Evolutionary conservation across 2,113 vertebrate genomes (phyloP).

Genomic region (Labrus mixtus): DNA sequence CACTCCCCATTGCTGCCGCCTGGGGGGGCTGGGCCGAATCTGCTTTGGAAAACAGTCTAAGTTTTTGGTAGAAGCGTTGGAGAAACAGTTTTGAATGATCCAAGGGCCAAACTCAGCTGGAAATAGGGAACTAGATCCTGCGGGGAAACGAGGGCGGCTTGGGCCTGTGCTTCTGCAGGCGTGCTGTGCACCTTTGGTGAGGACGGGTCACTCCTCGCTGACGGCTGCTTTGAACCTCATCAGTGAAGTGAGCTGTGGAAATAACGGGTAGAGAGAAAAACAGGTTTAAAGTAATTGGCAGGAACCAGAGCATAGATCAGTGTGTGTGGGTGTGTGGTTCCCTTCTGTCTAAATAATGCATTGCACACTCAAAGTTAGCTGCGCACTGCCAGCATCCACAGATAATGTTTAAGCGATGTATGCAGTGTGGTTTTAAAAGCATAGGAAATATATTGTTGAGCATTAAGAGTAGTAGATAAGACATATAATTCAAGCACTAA

Average conservation of each 20-base stretch:
- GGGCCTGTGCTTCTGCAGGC: constrained; percentile 38
- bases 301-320: constrained; percentile 60
- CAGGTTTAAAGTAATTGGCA: constrained; percentile 62
- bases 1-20: constrained; percentile 94
- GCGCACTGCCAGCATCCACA: constrained; percentile 8
- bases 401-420: not conserved
- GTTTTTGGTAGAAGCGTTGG: constrained; percentile 97
- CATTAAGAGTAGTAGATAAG: constrained; percentile 10
- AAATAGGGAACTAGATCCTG: constrained; percentile 68
- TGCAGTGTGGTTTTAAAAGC: not conserved
- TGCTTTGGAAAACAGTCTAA: constrained; percentile 98
- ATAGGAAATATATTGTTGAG: constrained; percentile 2
- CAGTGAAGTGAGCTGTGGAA: constrained; percentile 73
- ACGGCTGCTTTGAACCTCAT: constrained; percentile 81
- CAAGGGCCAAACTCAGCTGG: constrained; percentile 80
- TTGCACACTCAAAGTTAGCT: constrained; percentile 26
- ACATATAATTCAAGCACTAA: constrained; percentile 20
- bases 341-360: constrained; percentile 71
- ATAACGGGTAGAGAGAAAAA: constrained; percentile 60
- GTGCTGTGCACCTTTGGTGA: constrained; percentile 37
- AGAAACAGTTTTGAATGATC: constrained; percentile 98
- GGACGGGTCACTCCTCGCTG: constrained; percentile 79
- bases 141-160: not conserved
- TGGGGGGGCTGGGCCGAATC: constrained; percentile 88
- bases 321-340: constrained; percentile 59